phyloP scores from a whole-genome alignment of 1,140 invertebrate species.

The Vollenhovia emeryi region DNA sequence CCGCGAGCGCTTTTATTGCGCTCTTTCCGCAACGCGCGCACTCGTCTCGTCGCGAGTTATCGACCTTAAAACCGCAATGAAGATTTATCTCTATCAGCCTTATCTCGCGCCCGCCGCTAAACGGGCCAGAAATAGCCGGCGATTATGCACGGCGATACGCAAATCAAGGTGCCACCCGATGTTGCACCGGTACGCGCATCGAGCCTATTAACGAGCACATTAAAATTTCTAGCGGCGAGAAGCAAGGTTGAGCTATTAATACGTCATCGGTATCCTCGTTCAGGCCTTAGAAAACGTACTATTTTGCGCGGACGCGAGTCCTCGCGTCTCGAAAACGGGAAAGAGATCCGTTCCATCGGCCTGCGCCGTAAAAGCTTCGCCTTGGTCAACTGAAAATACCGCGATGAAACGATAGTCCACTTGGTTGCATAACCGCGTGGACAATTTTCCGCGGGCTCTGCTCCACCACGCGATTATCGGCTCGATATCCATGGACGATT shows the following conservation, averaged over 20 bases:
- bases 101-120: slow-evolving; percentile 21
- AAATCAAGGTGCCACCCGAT: slow-evolving; percentile 24
- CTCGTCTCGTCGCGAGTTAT: slow-evolving; percentile 25
- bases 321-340: neutral
- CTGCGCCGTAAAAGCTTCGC: neutral
- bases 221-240: neutral
- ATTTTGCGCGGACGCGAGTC: neutral
- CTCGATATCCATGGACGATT: slow-evolving; percentile 8
- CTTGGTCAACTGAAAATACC: neutral
- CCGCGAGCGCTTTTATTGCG: slow-evolving; percentile 13
- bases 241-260: neutral
- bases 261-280: neutral
- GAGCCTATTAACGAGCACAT: neutral
- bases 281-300: neutral
- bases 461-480: neutral
- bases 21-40: slow-evolving; percentile 9
- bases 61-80: slow-evolving; percentile 40
- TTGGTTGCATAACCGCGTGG: slow-evolving; percentile 19
- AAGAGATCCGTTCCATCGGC: neutral
- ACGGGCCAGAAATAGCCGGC: slow-evolving; percentile 20
- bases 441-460: neutral
- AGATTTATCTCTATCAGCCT: slow-evolving; percentile 26
- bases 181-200: neutral
- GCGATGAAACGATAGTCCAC: neutral
- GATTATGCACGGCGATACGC: neutral